phyloP scores from a whole-genome alignment of 2,888 invertebrate genomes.

The Trissoscelio sp. region DNA sequence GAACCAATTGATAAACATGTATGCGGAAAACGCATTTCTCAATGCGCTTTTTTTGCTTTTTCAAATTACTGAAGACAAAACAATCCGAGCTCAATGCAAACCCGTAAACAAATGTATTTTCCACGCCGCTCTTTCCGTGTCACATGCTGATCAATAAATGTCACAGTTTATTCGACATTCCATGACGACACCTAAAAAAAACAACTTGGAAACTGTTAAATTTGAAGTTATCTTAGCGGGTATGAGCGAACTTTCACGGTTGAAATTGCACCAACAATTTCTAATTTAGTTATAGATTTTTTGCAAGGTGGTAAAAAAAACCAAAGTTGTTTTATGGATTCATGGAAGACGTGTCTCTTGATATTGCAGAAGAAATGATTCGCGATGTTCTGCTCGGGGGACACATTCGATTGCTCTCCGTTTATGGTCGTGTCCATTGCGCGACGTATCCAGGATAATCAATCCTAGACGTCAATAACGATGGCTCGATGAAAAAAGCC shows the following conservation, averaged over 20 bases:
- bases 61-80: conserved; percentile 7
- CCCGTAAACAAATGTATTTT: conserved; percentile 3
- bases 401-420: conserved; percentile 58
- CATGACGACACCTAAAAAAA: background rate
- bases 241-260: background rate
- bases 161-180: background rate
- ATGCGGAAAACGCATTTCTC: conserved; percentile 5
- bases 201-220: background rate
- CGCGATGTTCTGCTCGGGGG: conserved; percentile 40
- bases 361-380: conserved; percentile 55
- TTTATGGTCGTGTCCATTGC: conserved; percentile 57
- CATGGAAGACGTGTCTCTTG: conserved; percentile 52
- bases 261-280: conserved; percentile 1
- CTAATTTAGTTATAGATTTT: conserved; percentile 50
- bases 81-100: background rate
- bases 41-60: background rate
- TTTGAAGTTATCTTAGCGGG: background rate
- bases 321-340: conserved; percentile 56
- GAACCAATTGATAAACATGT: conserved; percentile 9
- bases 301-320: conserved; percentile 6
- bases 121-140: background rate
- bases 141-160: background rate
- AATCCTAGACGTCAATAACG: conserved; percentile 59
- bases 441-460: conserved; percentile 62
- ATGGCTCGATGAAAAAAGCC: conserved; percentile 14